phyloP scores from a whole-genome alignment of 2,888 invertebrate species.

The Siphlonurus alternatus region DNA sequence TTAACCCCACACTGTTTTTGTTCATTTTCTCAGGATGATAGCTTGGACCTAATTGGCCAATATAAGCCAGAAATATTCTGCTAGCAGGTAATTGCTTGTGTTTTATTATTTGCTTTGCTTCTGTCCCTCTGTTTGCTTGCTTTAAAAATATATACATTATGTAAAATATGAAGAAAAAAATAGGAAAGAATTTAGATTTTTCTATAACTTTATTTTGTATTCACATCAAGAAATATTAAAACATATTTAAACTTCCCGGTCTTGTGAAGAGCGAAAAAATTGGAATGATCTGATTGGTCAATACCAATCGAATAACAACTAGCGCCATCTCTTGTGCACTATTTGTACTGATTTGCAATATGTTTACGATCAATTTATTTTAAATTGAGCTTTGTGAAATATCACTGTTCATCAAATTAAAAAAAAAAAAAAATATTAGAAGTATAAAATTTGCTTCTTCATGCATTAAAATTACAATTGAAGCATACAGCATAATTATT shows the following conservation, averaged over 20 bases:
- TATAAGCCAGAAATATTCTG: conserved; percentile 68
- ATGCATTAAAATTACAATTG: no score
- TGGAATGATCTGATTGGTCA: background rate
- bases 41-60: conserved; percentile 61
- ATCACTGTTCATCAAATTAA: background rate
- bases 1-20: conserved; percentile 24
- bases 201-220: no score
- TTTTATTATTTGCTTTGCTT: conserved; percentile 20
- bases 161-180: no score
- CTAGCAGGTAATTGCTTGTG: conserved; percentile 41
- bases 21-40: conserved; percentile 41
- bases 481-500: no score
- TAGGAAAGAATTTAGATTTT: no score
- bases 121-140: conserved; percentile 2
- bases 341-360: background rate
- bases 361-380: background rate
- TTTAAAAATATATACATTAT: conserved; percentile 4
- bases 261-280: no score
- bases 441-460: no score
- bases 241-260: no score
- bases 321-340: background rate
- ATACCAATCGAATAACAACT: background rate
- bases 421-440: no score
- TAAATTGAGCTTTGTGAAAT: background rate
- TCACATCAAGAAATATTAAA: no score